Conservation (phyloP, 2,113 vertebrate species). For the Corythoichthys intestinalis region DNA sequence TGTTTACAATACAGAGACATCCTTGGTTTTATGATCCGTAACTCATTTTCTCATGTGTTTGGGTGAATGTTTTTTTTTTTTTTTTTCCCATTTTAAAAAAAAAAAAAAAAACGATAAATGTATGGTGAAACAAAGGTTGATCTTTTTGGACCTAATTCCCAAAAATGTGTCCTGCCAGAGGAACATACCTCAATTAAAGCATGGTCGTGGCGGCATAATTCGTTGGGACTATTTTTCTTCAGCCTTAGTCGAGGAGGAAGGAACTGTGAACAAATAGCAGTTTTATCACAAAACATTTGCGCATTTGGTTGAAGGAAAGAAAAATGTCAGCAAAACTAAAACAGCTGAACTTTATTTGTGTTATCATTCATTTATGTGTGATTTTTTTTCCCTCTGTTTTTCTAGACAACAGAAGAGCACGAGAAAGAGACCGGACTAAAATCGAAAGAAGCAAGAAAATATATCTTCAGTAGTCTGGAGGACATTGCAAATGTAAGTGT, state of each 20-base stretch:
- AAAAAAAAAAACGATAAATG: too few species aligned
- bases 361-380: not conserved
- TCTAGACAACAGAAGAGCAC: conserved; percentile 90
- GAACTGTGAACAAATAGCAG: not conserved
- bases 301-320: not conserved
- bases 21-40: not conserved
- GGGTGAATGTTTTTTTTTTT: too few species aligned
- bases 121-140: not conserved
- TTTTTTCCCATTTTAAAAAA: not conserved
- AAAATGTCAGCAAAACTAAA: not conserved
- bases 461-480: conserved; percentile 96
- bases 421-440: conserved; percentile 96
- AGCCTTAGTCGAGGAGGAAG: too few species aligned
- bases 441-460: conserved; percentile 98
- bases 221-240: too few species aligned
- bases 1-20: not conserved
- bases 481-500: conserved; percentile 92
- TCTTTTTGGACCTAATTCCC: not conserved
- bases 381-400: not conserved
- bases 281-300: not conserved
- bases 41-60: not conserved
- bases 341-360: not conserved
- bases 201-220: not conserved
- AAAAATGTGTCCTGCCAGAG: not conserved
- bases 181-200: not conserved